A percentile compares a stretch with the other conserved stretches of the same genome.
phyloP scores from a whole-genome alignment of 2,113 vertebrate species.

The Corythaixoides concolor region DNA sequence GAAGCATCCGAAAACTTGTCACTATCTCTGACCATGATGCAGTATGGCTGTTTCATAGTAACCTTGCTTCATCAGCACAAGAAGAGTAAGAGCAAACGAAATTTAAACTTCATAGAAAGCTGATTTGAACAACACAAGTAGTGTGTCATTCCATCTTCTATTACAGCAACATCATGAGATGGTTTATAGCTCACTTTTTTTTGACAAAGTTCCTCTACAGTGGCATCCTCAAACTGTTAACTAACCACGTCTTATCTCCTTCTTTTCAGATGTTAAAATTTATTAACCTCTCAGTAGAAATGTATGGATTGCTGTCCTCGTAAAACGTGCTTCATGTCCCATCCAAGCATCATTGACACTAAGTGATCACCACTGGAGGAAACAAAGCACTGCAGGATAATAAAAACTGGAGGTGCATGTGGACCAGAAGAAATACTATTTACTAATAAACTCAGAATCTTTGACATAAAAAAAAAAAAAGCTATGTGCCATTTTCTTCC shows the following conservation, averaged over 20 bases:
- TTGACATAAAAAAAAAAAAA: background rate
- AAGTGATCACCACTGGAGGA: rapidly evolving
- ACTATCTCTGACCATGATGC: background rate
- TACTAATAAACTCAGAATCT: background rate
- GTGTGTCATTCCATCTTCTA: background rate
- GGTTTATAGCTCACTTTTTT: background rate
- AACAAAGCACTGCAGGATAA: background rate
- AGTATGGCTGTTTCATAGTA: background rate
- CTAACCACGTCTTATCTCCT: background rate
- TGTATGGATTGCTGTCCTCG: background rate
- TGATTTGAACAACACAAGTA: rapidly evolving
- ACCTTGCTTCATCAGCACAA: background rate
- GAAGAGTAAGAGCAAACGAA: background rate
- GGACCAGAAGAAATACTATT: background rate
- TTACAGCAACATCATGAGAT: background rate
- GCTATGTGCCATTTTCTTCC: background rate
- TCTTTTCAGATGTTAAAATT: background rate
- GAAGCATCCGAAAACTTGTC: background rate
- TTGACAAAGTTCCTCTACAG: background rate
- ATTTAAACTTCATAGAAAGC: background rate
- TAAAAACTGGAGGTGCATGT: background rate
- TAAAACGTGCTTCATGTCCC: background rate
- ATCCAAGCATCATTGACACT: rapidly evolving
- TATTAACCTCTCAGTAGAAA: background rate
- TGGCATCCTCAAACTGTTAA: background rate